Percentiles rank a stretch among this genome's conserved stretches.
phyloP scores from a whole-genome alignment of 2,888 invertebrate genomes.

The Disparrhopalites patrizii region DNA sequence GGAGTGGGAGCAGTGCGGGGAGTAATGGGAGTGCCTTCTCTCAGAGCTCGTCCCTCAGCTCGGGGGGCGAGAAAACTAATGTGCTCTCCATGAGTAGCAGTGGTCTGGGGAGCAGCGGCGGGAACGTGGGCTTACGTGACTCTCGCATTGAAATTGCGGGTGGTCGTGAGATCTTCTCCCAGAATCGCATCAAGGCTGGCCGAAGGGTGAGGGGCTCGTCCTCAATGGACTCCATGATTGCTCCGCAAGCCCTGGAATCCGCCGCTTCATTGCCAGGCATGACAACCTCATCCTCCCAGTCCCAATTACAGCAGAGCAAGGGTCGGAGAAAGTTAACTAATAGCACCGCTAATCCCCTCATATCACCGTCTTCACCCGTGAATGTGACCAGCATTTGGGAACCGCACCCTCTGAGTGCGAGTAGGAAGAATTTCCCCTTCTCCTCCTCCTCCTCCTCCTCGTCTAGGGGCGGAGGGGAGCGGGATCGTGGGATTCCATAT shows the following conservation, averaged over 20 bases:
- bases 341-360: constrained; percentile 14
- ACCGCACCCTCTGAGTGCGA: constrained; percentile 20
- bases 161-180: constrained; percentile 76
- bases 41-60: constrained; percentile 34
- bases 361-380: constrained; percentile 24
- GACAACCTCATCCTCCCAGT: constrained; percentile 26
- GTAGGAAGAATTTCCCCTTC: constrained; percentile 29
- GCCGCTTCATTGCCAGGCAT: background rate
- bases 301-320: constrained; percentile 4
- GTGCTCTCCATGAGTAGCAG: constrained; percentile 16
- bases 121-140: constrained; percentile 41
- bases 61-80: constrained; percentile 17
- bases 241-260: background rate
- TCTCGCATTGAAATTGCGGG: constrained; percentile 67
- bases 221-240: constrained; percentile 28
- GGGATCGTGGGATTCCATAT: constrained; percentile 17
- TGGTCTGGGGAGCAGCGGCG: constrained; percentile 25
- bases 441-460: constrained; percentile 25
- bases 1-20: constrained; percentile 25
- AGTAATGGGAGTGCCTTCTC: constrained; percentile 36
- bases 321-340: constrained; percentile 11
- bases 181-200: constrained; percentile 73
- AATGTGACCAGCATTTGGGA: constrained; percentile 26
- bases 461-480: constrained; percentile 1
- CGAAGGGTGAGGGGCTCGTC: constrained; percentile 51